Evolutionary conservation across 92 coral and sea anemone species (phyloP).

Genomic region (Phenganax stokvisi): DNA sequence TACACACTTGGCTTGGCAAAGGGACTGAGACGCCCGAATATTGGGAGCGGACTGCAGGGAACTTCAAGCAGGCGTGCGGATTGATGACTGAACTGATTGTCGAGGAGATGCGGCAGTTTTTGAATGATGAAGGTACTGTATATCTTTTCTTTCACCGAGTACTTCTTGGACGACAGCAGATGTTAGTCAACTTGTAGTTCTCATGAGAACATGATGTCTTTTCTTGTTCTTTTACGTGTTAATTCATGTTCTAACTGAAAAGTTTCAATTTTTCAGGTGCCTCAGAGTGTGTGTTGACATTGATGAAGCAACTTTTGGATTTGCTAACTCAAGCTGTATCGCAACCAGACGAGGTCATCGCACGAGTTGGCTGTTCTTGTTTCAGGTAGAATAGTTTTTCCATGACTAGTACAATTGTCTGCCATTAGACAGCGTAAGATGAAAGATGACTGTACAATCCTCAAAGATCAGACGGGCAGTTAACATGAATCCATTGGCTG

Average conservation of each 20-base stretch:
- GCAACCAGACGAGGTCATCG: constrained; percentile 92
- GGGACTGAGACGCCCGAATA: constrained; percentile 76
- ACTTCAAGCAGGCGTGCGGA: constrained; percentile 99
- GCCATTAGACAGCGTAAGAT: no score
- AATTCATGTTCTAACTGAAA: neutral
- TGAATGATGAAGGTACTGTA: constrained; percentile 75
- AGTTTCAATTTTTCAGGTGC: constrained; percentile 57
- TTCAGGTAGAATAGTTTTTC: constrained; percentile 52
- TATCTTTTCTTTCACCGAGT: neutral
- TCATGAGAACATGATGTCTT: no score
- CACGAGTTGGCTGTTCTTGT: constrained; percentile 98
- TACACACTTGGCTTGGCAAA: constrained; percentile 90
- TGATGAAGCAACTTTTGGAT: constrained; percentile 87
- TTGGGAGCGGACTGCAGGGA: constrained; percentile 98
- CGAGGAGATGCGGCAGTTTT: constrained; percentile 81
- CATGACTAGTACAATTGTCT: neutral
- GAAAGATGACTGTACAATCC: neutral
- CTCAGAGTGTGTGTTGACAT: constrained; percentile 86
- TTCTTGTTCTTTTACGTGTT: no score
- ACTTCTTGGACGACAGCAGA: neutral
- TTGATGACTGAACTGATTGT: constrained; percentile 92
- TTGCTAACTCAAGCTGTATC: constrained; percentile 81
- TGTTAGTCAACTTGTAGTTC: no score
- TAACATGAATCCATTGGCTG: no score
- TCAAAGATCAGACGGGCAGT: neutral